Conservation (phyloP, 2,113 vertebrate species). For the Pardalotus punctatus region DNA sequence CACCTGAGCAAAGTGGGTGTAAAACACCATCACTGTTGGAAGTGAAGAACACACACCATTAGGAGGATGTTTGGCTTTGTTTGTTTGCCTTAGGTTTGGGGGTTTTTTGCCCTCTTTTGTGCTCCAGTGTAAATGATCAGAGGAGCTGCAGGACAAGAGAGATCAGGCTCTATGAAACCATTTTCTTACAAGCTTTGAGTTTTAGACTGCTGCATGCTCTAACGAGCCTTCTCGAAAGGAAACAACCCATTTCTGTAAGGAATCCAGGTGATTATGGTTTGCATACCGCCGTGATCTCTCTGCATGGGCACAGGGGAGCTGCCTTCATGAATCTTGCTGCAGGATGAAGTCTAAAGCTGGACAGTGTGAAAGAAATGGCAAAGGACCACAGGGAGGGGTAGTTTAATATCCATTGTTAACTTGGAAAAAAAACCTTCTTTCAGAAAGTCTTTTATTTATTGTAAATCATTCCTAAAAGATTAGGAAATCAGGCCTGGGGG, state of each 20-base stretch:
- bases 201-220: slow-evolving; percentile 17
- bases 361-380: neutral
- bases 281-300: neutral
- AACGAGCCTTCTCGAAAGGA: slow-evolving; percentile 41
- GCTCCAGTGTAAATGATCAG: slow-evolving; percentile 26
- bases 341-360: slow-evolving; percentile 21
- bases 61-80: slow-evolving; percentile 21
- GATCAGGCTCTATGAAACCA: neutral
- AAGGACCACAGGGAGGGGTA: slow-evolving; percentile 1
- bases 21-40: neutral
- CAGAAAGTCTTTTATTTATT: slow-evolving; percentile 33
- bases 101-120: neutral
- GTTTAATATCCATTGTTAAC: neutral
- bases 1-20: neutral
- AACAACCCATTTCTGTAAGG: slow-evolving; percentile 28
- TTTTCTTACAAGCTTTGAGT: neutral
- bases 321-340: slow-evolving; percentile 2
- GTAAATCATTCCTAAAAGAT: slow-evolving; percentile 44
- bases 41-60: neutral
- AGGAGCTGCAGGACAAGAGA: neutral
- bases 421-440: neutral
- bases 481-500: slow-evolving; percentile 24
- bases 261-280: slow-evolving; percentile 35
- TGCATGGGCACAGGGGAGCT: slow-evolving; percentile 8
- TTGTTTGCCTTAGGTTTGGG: slow-evolving; percentile 14